Base-by-base conservation (phyloP, 2,797 vertebrate genomes). In the Sebastes flavidus region DNA sequence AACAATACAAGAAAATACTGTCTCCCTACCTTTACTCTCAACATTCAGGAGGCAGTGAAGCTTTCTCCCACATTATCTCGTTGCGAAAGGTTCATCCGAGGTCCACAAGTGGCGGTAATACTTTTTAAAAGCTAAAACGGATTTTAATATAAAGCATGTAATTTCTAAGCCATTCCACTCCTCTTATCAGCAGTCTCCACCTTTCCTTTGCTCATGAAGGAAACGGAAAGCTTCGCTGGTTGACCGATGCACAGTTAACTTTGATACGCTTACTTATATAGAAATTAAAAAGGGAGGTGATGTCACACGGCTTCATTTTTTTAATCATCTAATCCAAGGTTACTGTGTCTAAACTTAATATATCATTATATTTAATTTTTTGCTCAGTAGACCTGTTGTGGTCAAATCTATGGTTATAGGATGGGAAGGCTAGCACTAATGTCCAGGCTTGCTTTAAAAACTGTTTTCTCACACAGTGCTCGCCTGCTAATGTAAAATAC, bases 111-210 rank as follows among this genome's bases (percentile, higher is more conserved):
- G 62, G 71, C 66, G 38, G 56, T 63, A 65, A 65, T 66, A 75
- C 69, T 80, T 77, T 68, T 74, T n/a, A 34, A 62, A 75, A 81
- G 69, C 74, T 73, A 38, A 85, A 66, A 83, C 36, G 75, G 76
- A 80, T 84, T 87, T 82, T 83, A 85, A 79, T 78, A 88, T 78
- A 81, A 88, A 86, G 83, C 90, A 84, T 89, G 84, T 91, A 30
- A 91, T 93, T 91, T 85, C 77, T 60, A 71, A 88, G 80, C 69
- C 75, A 85, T 87, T 90, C 72, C 74, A 10, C 82, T 81, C 42
- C 16, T 76, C 88, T 91, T 92, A 91, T 91, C 91, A 82, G 85
- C 34, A 58, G 79, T 81, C 82, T 71, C 81, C 89, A 88, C 88
- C 86, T 87, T 88, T 80, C 69, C 72, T 85, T 75, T 69, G 34